Conservation (phyloP, 2,797 vertebrate species). For the Pseudomugil gertrudae region DNA sequence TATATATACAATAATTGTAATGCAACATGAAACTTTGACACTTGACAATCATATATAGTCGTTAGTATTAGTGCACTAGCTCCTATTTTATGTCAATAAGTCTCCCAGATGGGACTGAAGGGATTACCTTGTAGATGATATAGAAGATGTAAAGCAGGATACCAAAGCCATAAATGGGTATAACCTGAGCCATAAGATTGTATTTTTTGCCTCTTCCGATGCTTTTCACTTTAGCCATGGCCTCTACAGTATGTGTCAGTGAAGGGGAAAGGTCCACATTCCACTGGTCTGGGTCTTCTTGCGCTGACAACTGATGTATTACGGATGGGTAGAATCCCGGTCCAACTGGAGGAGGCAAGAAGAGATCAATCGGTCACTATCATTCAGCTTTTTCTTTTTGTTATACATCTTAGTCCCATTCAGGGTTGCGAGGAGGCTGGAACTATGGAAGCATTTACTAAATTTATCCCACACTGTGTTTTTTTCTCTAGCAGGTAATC, state of each 20-base stretch:
- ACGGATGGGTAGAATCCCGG: constrained; percentile 83
- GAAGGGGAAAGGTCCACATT: constrained; percentile 73
- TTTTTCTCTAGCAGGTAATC: neutral
- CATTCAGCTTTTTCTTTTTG: too few relatives aligned
- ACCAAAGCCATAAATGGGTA: constrained; percentile 95
- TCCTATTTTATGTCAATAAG: neutral
- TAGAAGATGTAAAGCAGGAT: constrained; percentile 95
- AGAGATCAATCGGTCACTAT: neutral
- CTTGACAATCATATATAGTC: neutral
- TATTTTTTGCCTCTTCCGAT: constrained; percentile 78
- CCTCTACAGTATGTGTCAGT: constrained; percentile 83
- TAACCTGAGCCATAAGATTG: constrained; percentile 90
- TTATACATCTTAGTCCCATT: too few relatives aligned
- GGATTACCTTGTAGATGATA: constrained; percentile 91
- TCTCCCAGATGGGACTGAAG: neutral
- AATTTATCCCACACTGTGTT: neutral
- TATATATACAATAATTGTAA: neutral
- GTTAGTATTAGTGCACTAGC: neutral
- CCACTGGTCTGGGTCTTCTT: constrained; percentile 72
- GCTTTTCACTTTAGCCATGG: constrained; percentile 84
- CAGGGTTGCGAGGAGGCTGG: neutral
- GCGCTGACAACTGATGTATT: constrained; percentile 76
- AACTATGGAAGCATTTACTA: too few relatives aligned
- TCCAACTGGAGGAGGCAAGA: constrained; percentile 79
- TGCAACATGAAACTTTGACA: neutral